phyloP scores from a whole-genome alignment of 1,140 invertebrate species.

The Panagrolaimus sp. region DNA sequence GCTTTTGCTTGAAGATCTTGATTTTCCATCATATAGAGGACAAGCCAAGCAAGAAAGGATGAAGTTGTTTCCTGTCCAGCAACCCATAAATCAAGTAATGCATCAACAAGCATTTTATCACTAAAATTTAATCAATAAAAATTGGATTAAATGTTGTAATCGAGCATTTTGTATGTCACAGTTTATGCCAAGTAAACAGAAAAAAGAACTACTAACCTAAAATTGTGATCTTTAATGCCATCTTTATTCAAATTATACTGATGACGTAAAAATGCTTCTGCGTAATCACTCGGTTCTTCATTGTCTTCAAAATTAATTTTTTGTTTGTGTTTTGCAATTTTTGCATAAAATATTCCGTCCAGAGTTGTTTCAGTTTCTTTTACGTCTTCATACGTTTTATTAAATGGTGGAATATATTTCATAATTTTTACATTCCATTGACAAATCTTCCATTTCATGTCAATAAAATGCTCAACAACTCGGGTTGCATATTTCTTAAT shows the following conservation, averaged over 20 bases:
- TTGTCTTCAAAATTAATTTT: conserved; percentile 10
- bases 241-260: conserved; percentile 15
- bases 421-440: neutral
- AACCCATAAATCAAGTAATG: conserved; percentile 28
- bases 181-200: neutral
- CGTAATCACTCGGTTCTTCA: conserved; percentile 23
- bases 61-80: conserved; percentile 37
- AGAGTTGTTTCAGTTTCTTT: conserved; percentile 10
- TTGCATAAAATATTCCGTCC: neutral
- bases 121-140: conserved; percentile 12
- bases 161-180: too few relatives aligned
- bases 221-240: conserved; percentile 14
- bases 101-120: conserved; percentile 20
- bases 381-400: conserved; percentile 12
- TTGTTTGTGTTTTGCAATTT: neutral
- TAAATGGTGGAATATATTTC: conserved; percentile 19
- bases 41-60: conserved; percentile 24
- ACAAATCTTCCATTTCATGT: neutral
- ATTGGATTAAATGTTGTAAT: conserved; percentile 11
- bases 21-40: conserved; percentile 30
- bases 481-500: neutral
- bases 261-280: conserved; percentile 31
- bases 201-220: conserved; percentile 25
- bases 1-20: conserved; percentile 26
- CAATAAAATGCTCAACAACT: neutral